Percentiles rank a stretch among this genome's conserved stretches.
phyloP scores from a whole-genome alignment of 1,140 invertebrate species.

The Capitella teleta region DNA sequence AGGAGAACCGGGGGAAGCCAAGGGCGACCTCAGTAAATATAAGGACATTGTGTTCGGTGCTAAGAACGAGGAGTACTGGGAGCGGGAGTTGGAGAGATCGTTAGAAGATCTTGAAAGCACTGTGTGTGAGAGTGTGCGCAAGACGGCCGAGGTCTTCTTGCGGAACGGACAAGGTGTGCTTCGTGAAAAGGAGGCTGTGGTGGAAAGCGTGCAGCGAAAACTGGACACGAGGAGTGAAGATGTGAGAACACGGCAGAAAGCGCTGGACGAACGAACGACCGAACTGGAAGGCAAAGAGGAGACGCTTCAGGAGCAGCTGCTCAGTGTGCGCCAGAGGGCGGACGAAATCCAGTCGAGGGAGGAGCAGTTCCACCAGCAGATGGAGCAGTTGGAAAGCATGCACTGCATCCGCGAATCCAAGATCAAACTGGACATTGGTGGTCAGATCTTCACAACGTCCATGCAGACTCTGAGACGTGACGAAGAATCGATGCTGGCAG shows the following conservation, averaged over 20 bases:
- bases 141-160: not conserved
- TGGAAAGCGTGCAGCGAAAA: not conserved
- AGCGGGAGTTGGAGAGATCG: not conserved
- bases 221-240: not conserved
- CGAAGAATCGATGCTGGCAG: slow-evolving; percentile 17
- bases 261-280: not conserved
- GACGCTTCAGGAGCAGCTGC: not conserved
- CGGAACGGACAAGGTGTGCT: not conserved
- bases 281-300: not conserved
- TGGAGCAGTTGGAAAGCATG: not conserved
- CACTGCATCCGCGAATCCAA: not conserved
- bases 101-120: not conserved
- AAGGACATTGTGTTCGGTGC: not conserved
- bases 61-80: not conserved
- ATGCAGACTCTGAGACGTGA: slow-evolving; percentile 13
- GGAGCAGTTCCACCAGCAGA: not conserved
- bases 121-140: not conserved
- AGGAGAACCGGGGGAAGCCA: slow-evolving; percentile 7
- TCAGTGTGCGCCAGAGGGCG: not conserved
- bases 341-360: not conserved
- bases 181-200: not conserved
- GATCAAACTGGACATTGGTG: slow-evolving; percentile 34
- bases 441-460: slow-evolving; percentile 28
- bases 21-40: slow-evolving; percentile 5
- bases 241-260: not conserved